Base-by-base conservation (phyloP, 92 coral and sea anemone genomes). In the Metridium senile region DNA sequence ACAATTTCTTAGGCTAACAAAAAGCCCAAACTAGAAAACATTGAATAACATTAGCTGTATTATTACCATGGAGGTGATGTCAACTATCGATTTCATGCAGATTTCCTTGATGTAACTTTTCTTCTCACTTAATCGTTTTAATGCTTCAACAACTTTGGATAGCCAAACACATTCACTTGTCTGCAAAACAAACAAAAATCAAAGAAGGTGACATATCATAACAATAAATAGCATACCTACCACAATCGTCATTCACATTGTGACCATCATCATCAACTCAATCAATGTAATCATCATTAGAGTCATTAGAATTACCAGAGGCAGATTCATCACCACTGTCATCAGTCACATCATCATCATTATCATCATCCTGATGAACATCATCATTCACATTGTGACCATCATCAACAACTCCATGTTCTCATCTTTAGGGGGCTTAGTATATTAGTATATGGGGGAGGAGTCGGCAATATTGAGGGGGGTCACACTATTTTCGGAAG, bases 71-170 rank as follows among this genome's bases (percentile, higher is more conserved):
- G 87, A 26, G 57, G 87, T 70, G 11, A 89, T 84, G 72, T 96
- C 99, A 33, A 84, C 89, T 75, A 92, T 87, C 54, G 92, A 84
- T 74, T 88, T 96, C 33, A 84, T 82, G 59, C 99, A 92, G 58
- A 93, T 76, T 62, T 96, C 99, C 53, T 86, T 90, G 21, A 96
- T 76, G 51, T 96, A 96, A 58, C 90, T 92, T 75, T 96, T 96
- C 82, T 92, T 96, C 53, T 80, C 81, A 65, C 90, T 85, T 47
- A 96, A 32, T 57, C 86, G 90, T 46, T 72, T 85, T 16, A 96
- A 71, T 22, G 80, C 82, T 25, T 70, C 74, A 17, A 96, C 81
- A 35, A 92, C 84, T 22, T 80, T 70, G 28, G 71, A 39, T n/a
- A 91, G 74, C 93, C 97, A 91, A 9, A 49, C 66, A 31, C 82